Conservation (phyloP, 2,113 vertebrate genomes). For the Lutjanus erythropterus region DNA sequence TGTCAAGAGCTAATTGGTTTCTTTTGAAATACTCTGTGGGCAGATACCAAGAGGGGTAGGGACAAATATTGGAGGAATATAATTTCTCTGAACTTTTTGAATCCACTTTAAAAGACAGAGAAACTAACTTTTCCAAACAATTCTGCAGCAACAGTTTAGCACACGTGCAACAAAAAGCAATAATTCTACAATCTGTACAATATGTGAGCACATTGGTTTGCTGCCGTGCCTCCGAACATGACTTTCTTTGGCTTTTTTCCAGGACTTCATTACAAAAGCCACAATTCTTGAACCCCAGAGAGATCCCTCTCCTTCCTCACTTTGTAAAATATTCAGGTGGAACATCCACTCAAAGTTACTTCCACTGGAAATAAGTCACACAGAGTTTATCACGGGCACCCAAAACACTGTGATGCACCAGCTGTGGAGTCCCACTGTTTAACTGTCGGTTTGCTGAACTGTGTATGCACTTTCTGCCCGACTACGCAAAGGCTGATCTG, state of each 20-base stretch:
- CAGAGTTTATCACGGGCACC: slow-evolving; percentile 2
- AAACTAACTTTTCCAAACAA: background rate
- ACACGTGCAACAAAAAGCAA: background rate
- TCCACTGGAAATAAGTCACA: slow-evolving; percentile 1
- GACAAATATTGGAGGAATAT: background rate
- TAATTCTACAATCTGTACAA: background rate
- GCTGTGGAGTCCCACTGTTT: background rate
- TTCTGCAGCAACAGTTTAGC: background rate
- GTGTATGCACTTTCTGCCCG: background rate
- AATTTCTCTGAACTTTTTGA: background rate
- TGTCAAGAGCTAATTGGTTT: background rate
- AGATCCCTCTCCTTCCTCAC: background rate
- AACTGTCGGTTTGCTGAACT: background rate
- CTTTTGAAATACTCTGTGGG: background rate
- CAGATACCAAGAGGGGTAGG: background rate
- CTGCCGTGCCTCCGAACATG: background rate
- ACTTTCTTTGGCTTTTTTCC: background rate
- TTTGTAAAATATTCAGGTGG: slow-evolving; percentile 25
- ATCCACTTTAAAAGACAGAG: background rate
- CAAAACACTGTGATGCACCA: slow-evolving; percentile 1
- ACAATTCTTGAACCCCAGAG: background rate
- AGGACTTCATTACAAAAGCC: background rate
- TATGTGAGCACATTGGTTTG: background rate
- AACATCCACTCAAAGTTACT: slow-evolving; percentile 16
- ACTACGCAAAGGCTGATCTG: background rate